phyloP scores from a whole-genome alignment of 2,113 vertebrate species.

The Thunnus maccoyii region DNA sequence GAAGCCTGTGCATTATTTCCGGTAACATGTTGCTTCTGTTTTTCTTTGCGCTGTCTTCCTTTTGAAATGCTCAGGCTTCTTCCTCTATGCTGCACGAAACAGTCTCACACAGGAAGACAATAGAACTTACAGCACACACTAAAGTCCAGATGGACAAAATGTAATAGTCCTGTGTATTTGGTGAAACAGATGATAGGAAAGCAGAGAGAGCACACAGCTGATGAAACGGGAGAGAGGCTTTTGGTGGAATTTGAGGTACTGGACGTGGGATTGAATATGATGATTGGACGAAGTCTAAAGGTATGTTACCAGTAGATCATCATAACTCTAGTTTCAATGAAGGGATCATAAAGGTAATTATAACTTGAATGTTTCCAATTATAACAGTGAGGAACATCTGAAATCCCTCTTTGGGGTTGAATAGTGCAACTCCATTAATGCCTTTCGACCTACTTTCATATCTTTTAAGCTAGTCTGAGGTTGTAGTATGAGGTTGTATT shows the following conservation, averaged over 20 bases:
- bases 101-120: conserved; percentile 59
- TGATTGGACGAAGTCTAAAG: conserved; percentile 39
- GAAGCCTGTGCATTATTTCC: conserved; percentile 78
- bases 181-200: background rate
- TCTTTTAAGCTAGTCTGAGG: too few relatives aligned
- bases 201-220: background rate
- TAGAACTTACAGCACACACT: conserved; percentile 11
- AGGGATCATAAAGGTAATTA: background rate
- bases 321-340: background rate
- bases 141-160: background rate
- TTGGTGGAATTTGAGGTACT: background rate
- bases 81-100: conserved; percentile 32
- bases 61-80: conserved; percentile 1
- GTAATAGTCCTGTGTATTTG: background rate
- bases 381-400: background rate
- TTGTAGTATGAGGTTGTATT: background rate
- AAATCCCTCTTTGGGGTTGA: background rate
- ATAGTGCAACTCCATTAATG: background rate
- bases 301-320: conserved; percentile 28
- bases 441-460: too few relatives aligned
- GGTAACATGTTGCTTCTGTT: conserved; percentile 61
- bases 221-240: background rate
- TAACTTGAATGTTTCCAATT: background rate
- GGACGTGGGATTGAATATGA: conserved; percentile 4
- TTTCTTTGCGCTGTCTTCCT: conserved; percentile 46